Evolutionary conservation across 1,140 invertebrate genomes (phyloP).

Genomic region (Platyura marginata): DNA sequence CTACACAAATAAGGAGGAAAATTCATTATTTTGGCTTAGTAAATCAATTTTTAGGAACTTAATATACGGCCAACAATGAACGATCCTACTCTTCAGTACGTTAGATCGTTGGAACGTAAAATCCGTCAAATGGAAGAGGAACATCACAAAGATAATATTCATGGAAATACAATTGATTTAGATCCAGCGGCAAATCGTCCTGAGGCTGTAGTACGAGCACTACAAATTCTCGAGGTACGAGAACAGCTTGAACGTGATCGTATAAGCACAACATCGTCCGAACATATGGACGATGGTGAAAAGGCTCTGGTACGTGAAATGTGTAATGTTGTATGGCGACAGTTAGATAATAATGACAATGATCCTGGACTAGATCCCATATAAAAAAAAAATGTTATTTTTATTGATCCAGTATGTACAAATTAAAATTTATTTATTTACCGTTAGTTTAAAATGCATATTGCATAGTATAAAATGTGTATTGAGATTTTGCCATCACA

Average conservation of each 20-base stretch:
- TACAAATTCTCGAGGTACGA: conserved; percentile 78
- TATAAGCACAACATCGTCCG: conserved; percentile 28
- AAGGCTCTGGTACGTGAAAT: conserved; percentile 88
- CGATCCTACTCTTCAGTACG: conserved; percentile 74
- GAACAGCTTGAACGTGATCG: conserved; percentile 58
- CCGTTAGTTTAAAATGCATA: too few species aligned
- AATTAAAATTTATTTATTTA: too few species aligned
- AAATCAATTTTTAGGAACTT: conserved; percentile 15
- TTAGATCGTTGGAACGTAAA: conserved; percentile 61
- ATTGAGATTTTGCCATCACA: too few species aligned
- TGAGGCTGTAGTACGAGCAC: conserved; percentile 75
- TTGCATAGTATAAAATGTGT: too few species aligned
- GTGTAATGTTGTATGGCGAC: conserved; percentile 73
- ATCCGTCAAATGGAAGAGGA: conserved; percentile 29
- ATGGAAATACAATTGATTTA: conserved; percentile 19
- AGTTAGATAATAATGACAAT: conserved; percentile 31
- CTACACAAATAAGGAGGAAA: conserved; percentile 14
- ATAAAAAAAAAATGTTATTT: not conserved
- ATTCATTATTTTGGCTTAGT: not conserved
- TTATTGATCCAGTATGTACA: not conserved
- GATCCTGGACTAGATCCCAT: conserved; percentile 5
- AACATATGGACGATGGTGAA: conserved; percentile 72
- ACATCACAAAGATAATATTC: conserved; percentile 4
- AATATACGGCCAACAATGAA: conserved; percentile 20
- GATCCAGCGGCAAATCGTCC: conserved; percentile 40